A percentile compares a stretch with the other conserved stretches of the same genome.
These are phyloP conservation scores for Bolborhynchus lineola DNA, from an alignment of 2,113 vertebrate species.

Conservation along the genomic window DNA sequence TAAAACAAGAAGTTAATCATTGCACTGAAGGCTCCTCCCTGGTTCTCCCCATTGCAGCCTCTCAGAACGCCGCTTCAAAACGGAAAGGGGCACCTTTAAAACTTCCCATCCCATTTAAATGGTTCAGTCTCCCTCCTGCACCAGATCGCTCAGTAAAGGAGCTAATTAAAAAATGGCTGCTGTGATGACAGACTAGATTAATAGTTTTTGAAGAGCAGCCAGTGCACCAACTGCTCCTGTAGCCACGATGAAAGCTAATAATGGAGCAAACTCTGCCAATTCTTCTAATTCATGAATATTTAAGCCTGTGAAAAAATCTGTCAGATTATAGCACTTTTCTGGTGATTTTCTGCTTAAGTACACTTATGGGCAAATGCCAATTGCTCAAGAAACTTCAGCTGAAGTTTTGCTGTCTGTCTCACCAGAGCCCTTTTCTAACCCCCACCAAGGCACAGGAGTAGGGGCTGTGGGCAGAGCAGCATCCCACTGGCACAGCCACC, in stretches of 20 bases:
- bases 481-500: accelerated
- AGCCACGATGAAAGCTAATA: constrained; percentile 80
- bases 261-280: constrained; percentile 81
- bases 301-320: constrained; percentile 80
- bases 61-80: background rate
- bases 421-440: background rate
- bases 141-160: constrained; percentile 60
- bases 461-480: background rate
- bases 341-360: constrained; percentile 80
- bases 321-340: constrained; percentile 80
- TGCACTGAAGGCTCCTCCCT: background rate
- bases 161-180: constrained; percentile 80
- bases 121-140: constrained; percentile 38
- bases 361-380: constrained; percentile 71
- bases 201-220: constrained; percentile 79
- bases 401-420: constrained; percentile 25
- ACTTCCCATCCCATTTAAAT: constrained; percentile 33
- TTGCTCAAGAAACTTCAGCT: constrained; percentile 68
- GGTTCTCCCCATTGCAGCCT: accelerated
- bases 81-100: constrained; percentile 53
- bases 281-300: constrained; percentile 83
- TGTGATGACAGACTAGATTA: constrained; percentile 78
- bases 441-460: background rate
- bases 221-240: constrained; percentile 76
- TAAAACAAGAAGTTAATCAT: background rate